These are phyloP conservation scores for Drosophila kanekoi DNA, from an alignment of 2,888 invertebrate genomes.

Conservation along the genomic window DNA sequence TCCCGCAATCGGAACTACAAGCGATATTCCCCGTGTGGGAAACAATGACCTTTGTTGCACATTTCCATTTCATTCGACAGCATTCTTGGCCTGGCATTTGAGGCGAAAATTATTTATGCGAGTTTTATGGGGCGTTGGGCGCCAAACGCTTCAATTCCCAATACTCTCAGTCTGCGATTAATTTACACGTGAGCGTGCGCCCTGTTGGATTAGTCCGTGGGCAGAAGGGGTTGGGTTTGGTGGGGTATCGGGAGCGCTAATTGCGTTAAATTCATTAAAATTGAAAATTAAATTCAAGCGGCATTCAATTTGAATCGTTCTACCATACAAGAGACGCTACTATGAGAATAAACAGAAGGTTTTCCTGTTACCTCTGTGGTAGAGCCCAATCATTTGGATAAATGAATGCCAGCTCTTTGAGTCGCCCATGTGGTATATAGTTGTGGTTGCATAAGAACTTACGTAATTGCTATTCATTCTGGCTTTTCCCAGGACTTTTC, in stretches of 20 bases:
- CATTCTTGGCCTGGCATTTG: conserved; percentile 24
- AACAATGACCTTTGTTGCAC: conserved; percentile 53
- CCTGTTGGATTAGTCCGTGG: too few species aligned
- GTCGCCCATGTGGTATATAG: conserved; percentile 1
- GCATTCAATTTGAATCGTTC: conserved; percentile 53
- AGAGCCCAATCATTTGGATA: neutral
- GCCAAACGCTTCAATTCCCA: conserved; percentile 18
- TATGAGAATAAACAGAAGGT: neutral
- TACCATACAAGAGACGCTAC: conserved; percentile 5
- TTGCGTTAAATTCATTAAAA: conserved; percentile 56
- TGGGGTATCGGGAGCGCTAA: conserved; percentile 38
- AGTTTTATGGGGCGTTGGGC: conserved; percentile 27
- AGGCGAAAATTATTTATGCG: conserved; percentile 55
- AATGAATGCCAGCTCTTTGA: conserved; percentile 34
- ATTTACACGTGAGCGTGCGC: conserved; percentile 2
- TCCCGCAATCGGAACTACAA: conserved; percentile 10
- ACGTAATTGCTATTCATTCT: neutral
- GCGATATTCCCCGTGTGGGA: conserved; percentile 23
- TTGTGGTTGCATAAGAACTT: neutral
- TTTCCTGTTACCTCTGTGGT: neutral
- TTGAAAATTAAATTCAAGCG: conserved; percentile 44
- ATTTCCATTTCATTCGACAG: conserved; percentile 33
- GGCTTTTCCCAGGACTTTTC: neutral
- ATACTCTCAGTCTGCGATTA: conserved; percentile 18
- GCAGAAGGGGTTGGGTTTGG: neutral